Percentiles rank a stretch among this genome's conserved stretches.
Conservation (phyloP, 2,888 invertebrate species). For the Ptilodon capucinus region DNA sequence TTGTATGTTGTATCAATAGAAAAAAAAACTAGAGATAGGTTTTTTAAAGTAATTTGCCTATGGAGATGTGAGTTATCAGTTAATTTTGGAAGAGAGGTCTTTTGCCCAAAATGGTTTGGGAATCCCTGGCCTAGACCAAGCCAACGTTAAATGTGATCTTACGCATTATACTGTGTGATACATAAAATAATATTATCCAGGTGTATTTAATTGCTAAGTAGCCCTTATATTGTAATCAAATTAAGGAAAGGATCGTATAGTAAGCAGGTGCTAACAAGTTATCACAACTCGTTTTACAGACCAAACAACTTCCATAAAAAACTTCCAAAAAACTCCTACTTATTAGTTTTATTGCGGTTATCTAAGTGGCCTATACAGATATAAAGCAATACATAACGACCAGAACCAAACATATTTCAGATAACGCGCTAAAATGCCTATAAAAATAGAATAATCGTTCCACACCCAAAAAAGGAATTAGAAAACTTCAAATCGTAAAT, state of each 20-base stretch:
- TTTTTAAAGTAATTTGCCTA: too few relatives aligned
- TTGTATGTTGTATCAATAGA: too few relatives aligned
- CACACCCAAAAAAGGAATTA: constrained; percentile 43
- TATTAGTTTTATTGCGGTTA: background rate
- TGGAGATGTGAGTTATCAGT: too few relatives aligned
- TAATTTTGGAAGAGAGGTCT: too few relatives aligned
- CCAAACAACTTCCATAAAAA: too few relatives aligned
- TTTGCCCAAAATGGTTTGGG: too few relatives aligned
- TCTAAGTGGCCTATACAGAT: background rate
- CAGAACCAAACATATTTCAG: constrained; percentile 34
- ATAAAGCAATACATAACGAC: constrained; percentile 34
- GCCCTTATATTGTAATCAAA: background rate
- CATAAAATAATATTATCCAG: background rate
- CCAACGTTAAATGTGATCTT: too few relatives aligned
- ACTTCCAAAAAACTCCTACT: background rate
- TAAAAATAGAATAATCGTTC: constrained; percentile 36
- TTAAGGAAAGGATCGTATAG: background rate
- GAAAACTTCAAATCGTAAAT: constrained; percentile 59
- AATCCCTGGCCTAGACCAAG: too few relatives aligned
- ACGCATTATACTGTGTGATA: too few relatives aligned
- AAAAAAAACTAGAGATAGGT: too few relatives aligned
- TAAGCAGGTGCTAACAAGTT: background rate
- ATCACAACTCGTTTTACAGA: too few relatives aligned
- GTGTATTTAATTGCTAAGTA: background rate
- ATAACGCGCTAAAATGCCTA: constrained; percentile 36